A percentile compares a stretch with the other conserved stretches of the same genome.
Evolutionary conservation across 2,888 invertebrate species (phyloP).

Genomic region (Margaritifera margaritifera): DNA sequence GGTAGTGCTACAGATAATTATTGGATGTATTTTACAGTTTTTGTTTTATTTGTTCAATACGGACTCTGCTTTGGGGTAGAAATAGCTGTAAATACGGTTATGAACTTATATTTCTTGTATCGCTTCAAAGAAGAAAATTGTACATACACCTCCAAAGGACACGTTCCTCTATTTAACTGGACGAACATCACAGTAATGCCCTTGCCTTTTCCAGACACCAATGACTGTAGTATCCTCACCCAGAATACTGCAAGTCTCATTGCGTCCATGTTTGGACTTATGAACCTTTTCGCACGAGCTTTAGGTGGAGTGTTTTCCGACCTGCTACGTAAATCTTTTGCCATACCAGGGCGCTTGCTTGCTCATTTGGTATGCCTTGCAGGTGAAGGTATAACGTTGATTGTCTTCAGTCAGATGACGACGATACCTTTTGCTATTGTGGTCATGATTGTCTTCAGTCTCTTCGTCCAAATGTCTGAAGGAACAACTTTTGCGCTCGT

Average conservation of each 20-base stretch:
- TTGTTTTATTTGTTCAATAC: slow-evolving; percentile 23
- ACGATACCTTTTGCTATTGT: slow-evolving; percentile 16
- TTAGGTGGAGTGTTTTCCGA: slow-evolving; percentile 27
- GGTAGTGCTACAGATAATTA: background rate
- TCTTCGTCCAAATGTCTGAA: slow-evolving; percentile 27
- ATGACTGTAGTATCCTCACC: slow-evolving; percentile 21
- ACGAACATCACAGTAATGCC: slow-evolving; percentile 6
- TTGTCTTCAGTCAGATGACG: slow-evolving; percentile 26
- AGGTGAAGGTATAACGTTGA: slow-evolving; percentile 23
- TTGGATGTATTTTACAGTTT: slow-evolving; percentile 18
- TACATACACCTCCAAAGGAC: slow-evolving; percentile 1
- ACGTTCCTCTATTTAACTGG: background rate
- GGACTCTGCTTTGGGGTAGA: slow-evolving; percentile 34
- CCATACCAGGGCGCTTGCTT: slow-evolving; percentile 21
- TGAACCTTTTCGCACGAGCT: slow-evolving; percentile 27
- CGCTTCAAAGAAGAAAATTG: slow-evolving; percentile 24
- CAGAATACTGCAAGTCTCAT: slow-evolving; percentile 31
- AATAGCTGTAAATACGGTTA: slow-evolving; percentile 33
- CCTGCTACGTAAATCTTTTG: slow-evolving; percentile 13
- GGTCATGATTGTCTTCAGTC: slow-evolving; percentile 23
- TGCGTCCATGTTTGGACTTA: slow-evolving; percentile 28
- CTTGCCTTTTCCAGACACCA: background rate
- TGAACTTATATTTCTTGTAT: slow-evolving; percentile 33
- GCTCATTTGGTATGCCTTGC: slow-evolving; percentile 25
- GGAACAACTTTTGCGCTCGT: slow-evolving; percentile 26